A percentile compares a stretch with the other conserved stretches of the same genome.
Evolutionary conservation across 2,797 vertebrate species (phyloP).

Genomic region (Ctenochaetus hawaiiensis): DNA sequence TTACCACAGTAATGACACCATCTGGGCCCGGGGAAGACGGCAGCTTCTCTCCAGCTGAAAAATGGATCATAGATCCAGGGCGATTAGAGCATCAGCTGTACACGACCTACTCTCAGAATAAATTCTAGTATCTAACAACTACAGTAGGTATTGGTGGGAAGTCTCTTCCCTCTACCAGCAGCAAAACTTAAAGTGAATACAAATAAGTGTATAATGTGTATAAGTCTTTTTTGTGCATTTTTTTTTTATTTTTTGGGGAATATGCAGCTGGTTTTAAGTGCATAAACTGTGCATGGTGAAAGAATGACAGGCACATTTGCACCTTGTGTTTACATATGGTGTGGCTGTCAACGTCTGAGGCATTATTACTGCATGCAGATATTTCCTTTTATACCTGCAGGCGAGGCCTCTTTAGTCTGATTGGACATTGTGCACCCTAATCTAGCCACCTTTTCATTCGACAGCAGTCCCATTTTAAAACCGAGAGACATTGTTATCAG

Average conservation of each 20-base stretch:
- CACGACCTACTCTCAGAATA: constrained; percentile 55
- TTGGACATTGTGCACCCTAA: constrained; percentile 72
- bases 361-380: constrained; percentile 44
- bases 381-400: constrained; percentile 41
- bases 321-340: constrained; percentile 27
- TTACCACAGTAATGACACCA: constrained; percentile 87
- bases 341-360: constrained; percentile 16
- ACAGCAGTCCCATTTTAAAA: constrained; percentile 58
- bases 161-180: constrained; percentile 22
- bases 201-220: not conserved
- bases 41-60: constrained; percentile 82
- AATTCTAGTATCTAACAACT: constrained; percentile 63
- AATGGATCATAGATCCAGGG: constrained; percentile 83
- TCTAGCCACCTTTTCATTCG: constrained; percentile 65
- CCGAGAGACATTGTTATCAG: constrained; percentile 51
- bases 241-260: not conserved
- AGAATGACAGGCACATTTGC: constrained; percentile 1
- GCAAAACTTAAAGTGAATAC: not conserved
- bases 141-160: constrained; percentile 27
- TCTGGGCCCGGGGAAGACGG: constrained; percentile 84
- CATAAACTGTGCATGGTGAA: constrained; percentile 3
- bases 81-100: constrained; percentile 85
- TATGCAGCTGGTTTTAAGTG: not conserved
- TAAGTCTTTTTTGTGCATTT: not conserved
- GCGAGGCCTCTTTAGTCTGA: constrained; percentile 59